phyloP scores from a whole-genome alignment of 2,113 vertebrate genomes.

The Aix galericulata region DNA sequence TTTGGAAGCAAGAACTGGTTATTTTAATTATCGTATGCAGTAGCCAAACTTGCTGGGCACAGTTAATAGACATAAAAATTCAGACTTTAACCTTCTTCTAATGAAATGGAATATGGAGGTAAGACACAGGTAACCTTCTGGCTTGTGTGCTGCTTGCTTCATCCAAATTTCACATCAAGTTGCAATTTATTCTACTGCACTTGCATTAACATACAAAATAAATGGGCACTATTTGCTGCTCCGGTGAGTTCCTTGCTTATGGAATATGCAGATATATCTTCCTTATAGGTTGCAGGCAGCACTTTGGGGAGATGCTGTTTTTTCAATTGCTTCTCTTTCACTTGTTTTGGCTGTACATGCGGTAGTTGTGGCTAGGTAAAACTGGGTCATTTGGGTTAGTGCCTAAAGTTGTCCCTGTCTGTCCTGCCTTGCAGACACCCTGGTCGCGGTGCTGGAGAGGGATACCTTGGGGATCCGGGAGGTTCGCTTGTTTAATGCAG shows the following conservation, averaged over 20 bases:
- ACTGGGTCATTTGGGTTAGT: accelerated
- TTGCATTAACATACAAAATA: neutral
- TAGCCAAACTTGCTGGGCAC: neutral
- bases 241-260: neutral
- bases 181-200: neutral
- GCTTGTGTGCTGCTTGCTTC: neutral
- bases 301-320: neutral
- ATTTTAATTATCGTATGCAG: neutral
- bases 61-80: neutral
- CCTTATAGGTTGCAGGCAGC: neutral
- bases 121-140: neutral
- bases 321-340: neutral
- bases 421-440: slow-evolving; percentile 82
- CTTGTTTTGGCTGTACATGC: neutral
- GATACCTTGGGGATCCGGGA: slow-evolving; percentile 95
- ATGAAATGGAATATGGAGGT: neutral
- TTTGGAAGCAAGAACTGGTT: slow-evolving; percentile 5
- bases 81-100: neutral
- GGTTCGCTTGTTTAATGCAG: slow-evolving; percentile 90
- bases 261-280: neutral
- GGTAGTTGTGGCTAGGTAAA: neutral
- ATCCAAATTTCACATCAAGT: neutral
- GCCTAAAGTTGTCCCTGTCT: neutral
- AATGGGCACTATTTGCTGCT: neutral
- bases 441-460: slow-evolving; percentile 93